These are phyloP conservation scores for Cephonodes hylas DNA, from an alignment of 2,888 invertebrate species.

Conservation along the genomic window DNA sequence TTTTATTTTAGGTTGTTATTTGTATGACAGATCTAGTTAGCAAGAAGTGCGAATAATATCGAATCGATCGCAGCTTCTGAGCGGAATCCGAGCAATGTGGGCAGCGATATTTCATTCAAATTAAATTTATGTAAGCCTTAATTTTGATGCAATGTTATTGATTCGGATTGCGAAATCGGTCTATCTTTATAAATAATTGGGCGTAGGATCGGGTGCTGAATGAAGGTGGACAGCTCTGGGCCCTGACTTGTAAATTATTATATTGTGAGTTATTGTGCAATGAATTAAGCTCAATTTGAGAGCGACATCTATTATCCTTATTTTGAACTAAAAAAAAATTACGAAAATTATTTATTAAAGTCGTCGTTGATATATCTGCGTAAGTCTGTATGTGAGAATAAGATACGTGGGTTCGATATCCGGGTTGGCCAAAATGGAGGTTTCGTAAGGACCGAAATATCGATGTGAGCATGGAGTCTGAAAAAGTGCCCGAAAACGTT, in stretches of 20 bases:
- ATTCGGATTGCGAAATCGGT: background rate
- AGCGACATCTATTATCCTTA: background rate
- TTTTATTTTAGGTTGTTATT: no score
- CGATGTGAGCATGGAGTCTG: no score
- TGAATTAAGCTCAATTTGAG: background rate
- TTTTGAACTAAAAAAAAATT: background rate
- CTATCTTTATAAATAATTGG: slow-evolving; percentile 1
- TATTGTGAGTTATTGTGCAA: background rate
- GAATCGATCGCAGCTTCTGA: background rate
- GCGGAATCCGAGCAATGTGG: background rate
- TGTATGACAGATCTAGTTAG: background rate
- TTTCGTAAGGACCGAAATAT: no score
- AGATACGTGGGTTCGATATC: no score
- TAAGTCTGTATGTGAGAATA: no score
- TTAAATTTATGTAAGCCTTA: background rate
- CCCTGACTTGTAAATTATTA: background rate
- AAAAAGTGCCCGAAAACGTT: no score
- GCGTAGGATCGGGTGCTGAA: background rate
- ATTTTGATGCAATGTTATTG: background rate
- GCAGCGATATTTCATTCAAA: background rate
- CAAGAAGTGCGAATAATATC: background rate
- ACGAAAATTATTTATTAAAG: no score
- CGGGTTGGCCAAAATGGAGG: no score
- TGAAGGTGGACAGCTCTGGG: slow-evolving; percentile 2
- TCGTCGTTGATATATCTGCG: no score